Evolutionary conservation across 2,797 vertebrate genomes (phyloP).

Genomic region (Aselliscus stoliczkanus): DNA sequence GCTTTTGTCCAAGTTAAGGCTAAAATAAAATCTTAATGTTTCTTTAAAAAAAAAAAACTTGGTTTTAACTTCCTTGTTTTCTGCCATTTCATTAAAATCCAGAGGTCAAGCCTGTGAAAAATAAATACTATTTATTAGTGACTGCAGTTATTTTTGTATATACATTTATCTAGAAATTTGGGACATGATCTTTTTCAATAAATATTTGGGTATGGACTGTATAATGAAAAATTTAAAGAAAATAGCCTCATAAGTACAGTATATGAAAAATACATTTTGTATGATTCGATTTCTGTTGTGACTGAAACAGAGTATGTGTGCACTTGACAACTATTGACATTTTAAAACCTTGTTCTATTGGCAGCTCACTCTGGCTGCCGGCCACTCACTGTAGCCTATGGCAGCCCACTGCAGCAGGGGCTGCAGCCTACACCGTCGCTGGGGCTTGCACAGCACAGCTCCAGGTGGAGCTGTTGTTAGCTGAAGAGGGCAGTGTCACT

Average conservation of each 20-base stretch:
- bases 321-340: not conserved
- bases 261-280: not conserved
- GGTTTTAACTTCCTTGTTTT: slow-evolving; percentile 61
- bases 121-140: not conserved
- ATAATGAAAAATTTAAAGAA: slow-evolving; percentile 10
- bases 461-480: no score
- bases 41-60: slow-evolving; percentile 36
- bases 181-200: not conserved
- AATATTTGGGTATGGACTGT: not conserved
- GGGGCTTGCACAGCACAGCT: no score
- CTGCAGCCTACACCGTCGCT: no score
- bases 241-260: not conserved
- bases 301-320: not conserved
- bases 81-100: slow-evolving; percentile 48
- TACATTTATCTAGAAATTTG: slow-evolving; percentile 1
- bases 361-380: no score
- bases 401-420: no score
- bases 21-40: slow-evolving; percentile 26
- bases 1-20: slow-evolving; percentile 28
- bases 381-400: no score
- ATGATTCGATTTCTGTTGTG: not conserved
- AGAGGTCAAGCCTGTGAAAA: slow-evolving; percentile 44
- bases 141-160: slow-evolving; percentile 26
- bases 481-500: no score
- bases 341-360: not conserved